Evolutionary conservation across 2,888 invertebrate species (phyloP), one percentile per base, ranked within the genome.

Genomic region (Chaitophorus viminalis): DNA sequence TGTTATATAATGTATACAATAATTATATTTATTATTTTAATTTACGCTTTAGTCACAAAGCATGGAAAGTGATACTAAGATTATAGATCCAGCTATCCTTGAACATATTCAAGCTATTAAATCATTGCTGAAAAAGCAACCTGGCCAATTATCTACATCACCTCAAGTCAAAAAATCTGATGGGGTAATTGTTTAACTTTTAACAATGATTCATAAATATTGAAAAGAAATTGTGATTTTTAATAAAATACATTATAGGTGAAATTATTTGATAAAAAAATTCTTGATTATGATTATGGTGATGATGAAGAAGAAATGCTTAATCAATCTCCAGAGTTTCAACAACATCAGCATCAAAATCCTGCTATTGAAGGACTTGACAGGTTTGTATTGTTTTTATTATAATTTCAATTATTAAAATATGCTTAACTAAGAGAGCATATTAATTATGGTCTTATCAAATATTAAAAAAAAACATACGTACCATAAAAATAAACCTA

Each of bases 251-350:
- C 89, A 65, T 89, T 83, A 14, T 82, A 91, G 88, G 93, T 95
- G 8, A 96, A 96, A 91, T 79, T 87, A n/a, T 96, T 96, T 91
- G 96, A 96, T 91, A 94, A 96, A 91, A 96, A 97, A 91, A 92
- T 97, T 29, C 92, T 98, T 89, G 96, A 97, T 92, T 98, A 96
- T 91, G 97, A 98, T 92, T 98, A 98, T 91, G 97, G 96, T 88
- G 97, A 97, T 90, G 97, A 97, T 89, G 97, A 97, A 87, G 97
- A 97, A n/a, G 95, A 95, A 70, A 94, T 93, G 89, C 92, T 88
- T 17, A 77, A 89, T 74, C 82, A 87, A 29, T 85, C 89, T 36
- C 83, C 88, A 33, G 36, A 81, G 31, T 87, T 87, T 75, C 87
- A 87, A 46, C 87, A 74, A 75, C 78, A 70, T 21, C 86, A 87